Evolutionary conservation across 2,797 vertebrate species (phyloP), one percentile per base, ranked within the genome.

Genomic region (Antrozous pallidus): DNA sequence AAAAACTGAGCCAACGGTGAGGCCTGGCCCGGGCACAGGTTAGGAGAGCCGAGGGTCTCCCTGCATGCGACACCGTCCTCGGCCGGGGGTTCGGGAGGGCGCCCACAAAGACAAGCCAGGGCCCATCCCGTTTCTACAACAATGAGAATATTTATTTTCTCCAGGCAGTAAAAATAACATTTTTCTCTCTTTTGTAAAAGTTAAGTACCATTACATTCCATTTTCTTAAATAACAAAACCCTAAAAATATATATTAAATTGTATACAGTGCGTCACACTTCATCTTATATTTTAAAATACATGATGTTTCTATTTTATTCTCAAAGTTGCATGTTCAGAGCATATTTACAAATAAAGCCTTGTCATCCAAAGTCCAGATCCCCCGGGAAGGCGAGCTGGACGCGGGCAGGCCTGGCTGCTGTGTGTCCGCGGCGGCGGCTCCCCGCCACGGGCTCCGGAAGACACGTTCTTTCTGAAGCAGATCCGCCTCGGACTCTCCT

Each of bases 211-310:
- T 97, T 97, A 97, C 96, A 96, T 96, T 96, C 92, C 77, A 96
- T 97, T 97, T 96, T 96, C 97, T 98, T 98, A 98, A 98, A 98
- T 98, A 98, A 98, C 71, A 97, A 96, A 96, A 96, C 97, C 97
- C 98, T 97, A 98, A 98, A 98, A 97, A 98, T 96, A 98, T 97
- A 98, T 98, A 98, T 98, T 98, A 98, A 98, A 98, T 97, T 97
- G 98, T 98, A 96, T 97, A 97, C 96, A 98, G 97, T 97, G 96
- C 80, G 47, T 97, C 97, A 97, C 97, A 97, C 95, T 96, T 97
- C 96, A 96, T 96, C 88, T 97, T 95, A 96, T 94, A 96, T 74
- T 96, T 97, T 91, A 96, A 97, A 96, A 93, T 89, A 97, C 97
- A 97, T 78, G 97, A 78, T 96, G 96, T 97, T 97, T 97, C 97